Evolutionary conservation across 2,888 invertebrate species (phyloP).

Genomic region (Masnerella sp.): DNA sequence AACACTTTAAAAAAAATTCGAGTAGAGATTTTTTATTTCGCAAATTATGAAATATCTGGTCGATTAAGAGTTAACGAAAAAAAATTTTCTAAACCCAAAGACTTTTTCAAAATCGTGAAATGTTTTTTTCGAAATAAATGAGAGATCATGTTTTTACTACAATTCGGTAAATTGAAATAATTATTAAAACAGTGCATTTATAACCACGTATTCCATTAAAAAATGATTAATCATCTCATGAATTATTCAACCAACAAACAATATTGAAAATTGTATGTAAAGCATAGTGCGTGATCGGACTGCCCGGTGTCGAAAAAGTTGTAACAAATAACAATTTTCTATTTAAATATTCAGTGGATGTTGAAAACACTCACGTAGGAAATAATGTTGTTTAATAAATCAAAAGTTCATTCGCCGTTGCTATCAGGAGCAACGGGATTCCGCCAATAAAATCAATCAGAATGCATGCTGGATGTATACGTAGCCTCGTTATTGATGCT

Average conservation of each 20-base stretch:
- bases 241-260: neutral
- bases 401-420: slow-evolving; percentile 36
- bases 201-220: too few species aligned
- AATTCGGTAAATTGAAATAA: too few species aligned
- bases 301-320: slow-evolving; percentile 1
- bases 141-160: too few species aligned
- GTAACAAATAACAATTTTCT: slow-evolving; percentile 14
- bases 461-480: slow-evolving; percentile 12
- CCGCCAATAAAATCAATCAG: slow-evolving; percentile 41
- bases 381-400: slow-evolving; percentile 40
- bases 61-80: too few species aligned
- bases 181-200: too few species aligned
- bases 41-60: too few species aligned
- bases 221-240: neutral
- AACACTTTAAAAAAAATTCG: too few species aligned
- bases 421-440: slow-evolving; percentile 3
- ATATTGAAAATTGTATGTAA: neutral
- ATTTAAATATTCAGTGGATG: slow-evolving; percentile 7
- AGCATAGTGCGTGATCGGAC: slow-evolving; percentile 6
- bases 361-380: slow-evolving; percentile 18
- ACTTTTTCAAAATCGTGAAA: too few species aligned
- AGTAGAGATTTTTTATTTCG: too few species aligned
- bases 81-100: too few species aligned
- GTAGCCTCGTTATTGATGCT: slow-evolving; percentile 37
- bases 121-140: too few species aligned